These are phyloP conservation scores for Ploceus nigricollis DNA, from an alignment of 2,113 vertebrate species.

Conservation along the genomic window DNA sequence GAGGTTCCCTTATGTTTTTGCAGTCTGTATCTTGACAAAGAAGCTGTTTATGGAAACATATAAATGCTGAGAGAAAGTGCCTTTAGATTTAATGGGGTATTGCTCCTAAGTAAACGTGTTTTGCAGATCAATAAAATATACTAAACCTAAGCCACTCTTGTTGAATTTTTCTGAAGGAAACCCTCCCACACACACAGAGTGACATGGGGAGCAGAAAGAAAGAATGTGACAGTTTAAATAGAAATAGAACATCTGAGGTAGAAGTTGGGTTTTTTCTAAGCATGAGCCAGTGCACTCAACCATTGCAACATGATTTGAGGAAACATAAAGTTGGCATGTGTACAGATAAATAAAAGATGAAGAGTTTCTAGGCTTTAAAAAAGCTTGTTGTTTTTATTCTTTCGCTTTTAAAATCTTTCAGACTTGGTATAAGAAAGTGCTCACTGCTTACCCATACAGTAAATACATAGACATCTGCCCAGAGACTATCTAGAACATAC, in stretches of 20 bases:
- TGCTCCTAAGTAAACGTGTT: neutral
- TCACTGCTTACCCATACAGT: neutral
- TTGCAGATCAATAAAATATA: neutral
- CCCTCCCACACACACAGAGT: neutral
- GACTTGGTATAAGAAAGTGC: neutral
- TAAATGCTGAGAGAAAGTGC: neutral
- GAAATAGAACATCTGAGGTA: neutral
- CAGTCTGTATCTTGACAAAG: neutral
- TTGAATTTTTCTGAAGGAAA: neutral
- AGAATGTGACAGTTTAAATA: neutral
- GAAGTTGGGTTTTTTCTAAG: neutral
- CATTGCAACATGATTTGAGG: neutral
- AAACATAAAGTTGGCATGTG: neutral
- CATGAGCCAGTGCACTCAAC: neutral
- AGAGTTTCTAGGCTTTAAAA: neutral
- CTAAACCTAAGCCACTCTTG: neutral
- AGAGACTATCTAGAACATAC: neutral
- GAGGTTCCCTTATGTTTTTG: neutral
- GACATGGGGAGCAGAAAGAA: neutral
- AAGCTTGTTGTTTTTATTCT: neutral
- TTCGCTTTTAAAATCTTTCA: neutral
- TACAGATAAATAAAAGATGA: neutral
- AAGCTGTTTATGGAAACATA: neutral
- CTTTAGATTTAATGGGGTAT: neutral
- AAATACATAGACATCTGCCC: neutral